These are phyloP conservation scores for Diphyllodes magnificus DNA, from an alignment of 2,113 vertebrate species.

Conservation along the genomic window DNA sequence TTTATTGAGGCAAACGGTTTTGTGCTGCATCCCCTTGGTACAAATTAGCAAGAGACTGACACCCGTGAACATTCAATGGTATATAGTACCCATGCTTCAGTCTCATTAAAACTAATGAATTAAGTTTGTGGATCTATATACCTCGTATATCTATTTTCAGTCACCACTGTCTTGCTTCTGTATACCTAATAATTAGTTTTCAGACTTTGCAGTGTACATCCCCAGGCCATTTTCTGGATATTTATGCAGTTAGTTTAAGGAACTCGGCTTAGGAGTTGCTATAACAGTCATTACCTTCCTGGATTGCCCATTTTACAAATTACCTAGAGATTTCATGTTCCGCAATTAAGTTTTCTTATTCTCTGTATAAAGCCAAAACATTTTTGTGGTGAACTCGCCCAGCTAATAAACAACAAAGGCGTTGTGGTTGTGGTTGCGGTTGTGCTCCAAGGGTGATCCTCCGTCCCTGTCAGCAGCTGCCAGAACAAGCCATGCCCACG, in stretches of 20 bases:
- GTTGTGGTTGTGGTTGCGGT: not conserved
- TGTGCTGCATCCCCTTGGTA: not conserved
- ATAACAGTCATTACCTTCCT: not conserved
- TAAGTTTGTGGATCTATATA: not conserved
- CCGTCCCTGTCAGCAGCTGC: not conserved
- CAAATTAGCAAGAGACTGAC: not conserved
- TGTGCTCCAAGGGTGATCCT: not conserved
- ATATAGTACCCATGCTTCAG: not conserved
- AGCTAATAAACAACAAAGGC: not conserved
- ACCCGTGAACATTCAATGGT: not conserved
- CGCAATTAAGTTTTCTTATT: not conserved
- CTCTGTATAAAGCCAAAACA: not conserved
- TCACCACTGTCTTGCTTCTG: not conserved
- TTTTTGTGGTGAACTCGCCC: not conserved
- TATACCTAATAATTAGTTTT: not conserved
- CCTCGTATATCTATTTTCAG: not conserved
- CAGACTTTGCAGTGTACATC: not conserved
- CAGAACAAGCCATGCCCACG: not conserved
- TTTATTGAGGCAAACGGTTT: not conserved
- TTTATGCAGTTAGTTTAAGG: not conserved
- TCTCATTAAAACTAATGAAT: not conserved
- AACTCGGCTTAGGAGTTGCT: not conserved
- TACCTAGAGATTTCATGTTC: not conserved
- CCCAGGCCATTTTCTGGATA: not conserved
- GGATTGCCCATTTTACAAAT: not conserved